Base-by-base conservation (phyloP, 2,888 invertebrate species). In the Villa cingulata region DNA sequence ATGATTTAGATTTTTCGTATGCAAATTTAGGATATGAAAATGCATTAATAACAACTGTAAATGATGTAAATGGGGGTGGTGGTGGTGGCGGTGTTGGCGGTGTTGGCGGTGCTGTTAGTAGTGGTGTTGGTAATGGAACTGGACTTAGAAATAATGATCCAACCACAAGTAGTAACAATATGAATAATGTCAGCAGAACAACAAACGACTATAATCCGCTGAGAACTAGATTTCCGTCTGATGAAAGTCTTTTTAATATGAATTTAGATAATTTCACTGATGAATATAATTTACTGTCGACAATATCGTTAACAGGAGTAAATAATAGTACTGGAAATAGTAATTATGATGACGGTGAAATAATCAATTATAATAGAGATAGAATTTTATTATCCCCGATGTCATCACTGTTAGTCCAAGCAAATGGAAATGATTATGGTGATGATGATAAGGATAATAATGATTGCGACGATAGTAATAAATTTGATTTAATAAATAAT, bases 181-280 rank as follows among this genome's bases (percentile, higher is more conserved):
- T 12, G 23, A 37, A 36, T 46, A 18, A 15, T 12, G 29, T 27
- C 12, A 16, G n/a, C 4, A 16, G n/a, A 16, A 36, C 2, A 10
- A 36, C 6, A 7, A 47, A 41, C 38, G 39, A 47, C 15, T 44
- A 37, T 47, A 41, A 44, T 51, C 49, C 51, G 17, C 6, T 16
- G 4, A 3, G 12, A 12, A 49, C 51, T 49, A 52, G 50, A 38
- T 56, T 52, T 50, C 52, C 54, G 43, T 55, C 55, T 46, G 53
- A 55, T 41, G 56, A 56, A 27, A 56, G 53, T 52, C 37, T 56
- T 37, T 56, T 56, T 45, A 56, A 56, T 45, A 56, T 56, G 48
- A 56, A 54, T 51, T 53, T 56, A 42, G 56, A 56, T 37, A 42
- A 48, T 6, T 52, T 52, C 32, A 46, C 50, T 2, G 50, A 52